Evolutionary conservation across 2,113 vertebrate species (phyloP).

Genomic region (Zingel zingel): DNA sequence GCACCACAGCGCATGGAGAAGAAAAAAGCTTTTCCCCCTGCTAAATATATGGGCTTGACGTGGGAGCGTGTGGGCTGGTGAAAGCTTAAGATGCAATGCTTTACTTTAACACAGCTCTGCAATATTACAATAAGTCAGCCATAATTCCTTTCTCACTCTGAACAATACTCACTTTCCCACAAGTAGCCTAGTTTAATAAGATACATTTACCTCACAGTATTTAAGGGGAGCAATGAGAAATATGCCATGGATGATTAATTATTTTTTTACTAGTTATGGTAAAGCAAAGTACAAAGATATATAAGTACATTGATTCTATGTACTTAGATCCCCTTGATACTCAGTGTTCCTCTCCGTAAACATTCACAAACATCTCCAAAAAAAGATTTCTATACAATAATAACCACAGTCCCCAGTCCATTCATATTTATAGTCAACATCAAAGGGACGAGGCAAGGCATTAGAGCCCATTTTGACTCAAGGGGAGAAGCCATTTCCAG

Average conservation of each 20-base stretch:
- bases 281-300: conserved; percentile 36
- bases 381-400: conserved; percentile 68
- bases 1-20: conserved; percentile 69
- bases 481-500: conserved; percentile 70
- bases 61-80: conserved; percentile 79
- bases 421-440: conserved; percentile 78
- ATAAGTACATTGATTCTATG: conserved; percentile 9
- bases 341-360: conserved; percentile 52
- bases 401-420: conserved; percentile 58
- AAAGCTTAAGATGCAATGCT: conserved; percentile 73
- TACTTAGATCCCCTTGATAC: conserved; percentile 38
- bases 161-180: conserved; percentile 54
- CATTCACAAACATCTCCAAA: conserved; percentile 54
- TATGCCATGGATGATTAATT: conserved; percentile 34
- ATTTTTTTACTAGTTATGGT: conserved; percentile 48
- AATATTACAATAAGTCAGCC: conserved; percentile 63
- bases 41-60: conserved; percentile 82
- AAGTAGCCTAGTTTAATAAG: conserved; percentile 51
- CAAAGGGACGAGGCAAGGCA: conserved; percentile 67
- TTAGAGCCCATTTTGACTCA: conserved; percentile 73
- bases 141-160: conserved; percentile 28
- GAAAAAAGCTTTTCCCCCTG: conserved; percentile 64
- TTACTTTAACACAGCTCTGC: conserved; percentile 67
- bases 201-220: conserved; percentile 46
- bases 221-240: conserved; percentile 34